A percentile compares a stretch with the other conserved stretches of the same genome.
These are phyloP conservation scores for Choloepus didactylus DNA, from an alignment of 2,797 vertebrate species.

Conservation along the genomic window DNA sequence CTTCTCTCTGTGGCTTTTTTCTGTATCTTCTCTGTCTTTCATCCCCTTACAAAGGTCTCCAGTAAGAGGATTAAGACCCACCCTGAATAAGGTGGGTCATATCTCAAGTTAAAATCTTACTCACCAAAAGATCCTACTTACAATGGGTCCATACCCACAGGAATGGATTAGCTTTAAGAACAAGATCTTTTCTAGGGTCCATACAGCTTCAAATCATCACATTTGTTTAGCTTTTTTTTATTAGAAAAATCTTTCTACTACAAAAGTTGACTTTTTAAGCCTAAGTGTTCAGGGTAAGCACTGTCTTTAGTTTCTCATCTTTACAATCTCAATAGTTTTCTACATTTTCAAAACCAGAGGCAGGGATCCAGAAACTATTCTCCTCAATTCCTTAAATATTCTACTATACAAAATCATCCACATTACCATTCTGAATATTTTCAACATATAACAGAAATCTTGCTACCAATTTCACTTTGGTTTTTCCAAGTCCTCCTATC, in stretches of 20 bases:
- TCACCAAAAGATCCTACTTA: too few relatives aligned
- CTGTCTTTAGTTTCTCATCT: not conserved
- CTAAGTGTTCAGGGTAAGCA: not conserved
- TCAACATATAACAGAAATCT: not conserved
- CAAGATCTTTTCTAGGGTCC: too few relatives aligned
- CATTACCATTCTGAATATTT: slow-evolving; percentile 15
- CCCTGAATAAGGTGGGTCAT: too few relatives aligned
- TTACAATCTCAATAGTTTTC: not conserved
- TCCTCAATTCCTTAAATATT: not conserved
- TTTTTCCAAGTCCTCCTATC: not conserved
- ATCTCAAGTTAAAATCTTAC: too few relatives aligned
- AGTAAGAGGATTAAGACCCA: too few relatives aligned
- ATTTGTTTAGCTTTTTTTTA: not conserved
- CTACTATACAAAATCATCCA: not conserved
- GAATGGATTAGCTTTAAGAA: too few relatives aligned
- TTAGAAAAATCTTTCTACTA: slow-evolving; percentile 25
- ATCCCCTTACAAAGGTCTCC: too few relatives aligned
- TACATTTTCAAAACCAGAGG: not conserved
- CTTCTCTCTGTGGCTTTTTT: too few relatives aligned
- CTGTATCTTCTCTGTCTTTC: too few relatives aligned
- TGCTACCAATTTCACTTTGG: not conserved
- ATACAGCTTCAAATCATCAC: too few relatives aligned
- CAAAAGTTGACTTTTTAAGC: not conserved
- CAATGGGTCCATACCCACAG: too few relatives aligned
- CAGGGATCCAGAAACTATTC: slow-evolving; percentile 7